phyloP scores from a whole-genome alignment of 1,140 invertebrate species.

The Nephila pilipes region DNA sequence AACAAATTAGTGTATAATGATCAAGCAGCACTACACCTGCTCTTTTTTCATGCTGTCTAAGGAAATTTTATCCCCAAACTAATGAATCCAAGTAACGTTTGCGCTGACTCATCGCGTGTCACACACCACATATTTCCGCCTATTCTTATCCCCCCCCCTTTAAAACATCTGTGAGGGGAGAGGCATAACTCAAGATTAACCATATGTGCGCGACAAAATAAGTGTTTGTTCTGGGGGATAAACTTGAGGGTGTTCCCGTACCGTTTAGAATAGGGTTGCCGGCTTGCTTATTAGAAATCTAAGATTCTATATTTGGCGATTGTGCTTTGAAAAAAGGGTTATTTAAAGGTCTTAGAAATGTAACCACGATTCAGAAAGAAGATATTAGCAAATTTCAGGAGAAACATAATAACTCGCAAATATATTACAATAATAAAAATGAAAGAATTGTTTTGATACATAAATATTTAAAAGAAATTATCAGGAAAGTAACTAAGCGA shows the following conservation, averaged over 20 bases:
- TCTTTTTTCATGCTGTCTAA: background rate
- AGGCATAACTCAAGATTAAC: background rate
- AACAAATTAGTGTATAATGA: background rate
- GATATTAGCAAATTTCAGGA: no score
- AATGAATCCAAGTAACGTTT: background rate
- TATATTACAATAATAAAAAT: no score
- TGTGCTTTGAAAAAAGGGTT: background rate
- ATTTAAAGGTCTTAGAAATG: no score
- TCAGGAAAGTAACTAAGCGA: no score
- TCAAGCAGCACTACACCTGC: background rate
- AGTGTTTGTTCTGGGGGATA: background rate
- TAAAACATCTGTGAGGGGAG: background rate
- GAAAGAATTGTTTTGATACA: no score
- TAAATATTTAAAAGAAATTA: no score
- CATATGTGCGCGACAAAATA: background rate
- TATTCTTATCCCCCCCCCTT: background rate
- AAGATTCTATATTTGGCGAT: background rate
- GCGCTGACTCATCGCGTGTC: background rate
- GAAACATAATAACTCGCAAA: no score
- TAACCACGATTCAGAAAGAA: no score
- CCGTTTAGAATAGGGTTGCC: background rate
- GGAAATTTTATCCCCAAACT: background rate
- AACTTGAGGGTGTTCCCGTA: background rate
- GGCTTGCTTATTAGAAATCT: background rate
- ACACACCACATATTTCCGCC: background rate